Evolutionary conservation across 2,113 vertebrate genomes (phyloP).

Genomic region (Hoplias malabaricus): DNA sequence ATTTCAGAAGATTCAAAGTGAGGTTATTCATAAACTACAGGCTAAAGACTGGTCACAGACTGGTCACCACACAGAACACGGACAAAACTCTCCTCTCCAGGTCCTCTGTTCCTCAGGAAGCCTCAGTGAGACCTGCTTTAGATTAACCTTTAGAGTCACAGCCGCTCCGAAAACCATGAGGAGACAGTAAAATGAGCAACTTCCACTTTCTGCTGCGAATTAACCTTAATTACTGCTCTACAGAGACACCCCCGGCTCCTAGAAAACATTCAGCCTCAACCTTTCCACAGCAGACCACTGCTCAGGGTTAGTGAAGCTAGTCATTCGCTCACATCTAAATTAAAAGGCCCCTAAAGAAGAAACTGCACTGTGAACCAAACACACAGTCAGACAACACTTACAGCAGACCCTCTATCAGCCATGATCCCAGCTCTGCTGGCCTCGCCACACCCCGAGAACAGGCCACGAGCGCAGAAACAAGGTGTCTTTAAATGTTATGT

Average conservation of each 20-base stretch:
- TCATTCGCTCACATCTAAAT: neutral
- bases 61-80: neutral
- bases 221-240: neutral
- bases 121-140: neutral
- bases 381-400: neutral
- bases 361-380: neutral
- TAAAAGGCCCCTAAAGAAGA: neutral
- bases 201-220: slow-evolving; percentile 1
- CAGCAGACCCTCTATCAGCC: neutral
- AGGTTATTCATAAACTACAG: neutral
- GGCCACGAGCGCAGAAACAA: too few species aligned
- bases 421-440: neutral
- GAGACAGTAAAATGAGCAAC: neutral
- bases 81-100: neutral
- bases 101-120: neutral
- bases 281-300: neutral
- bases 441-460: too few species aligned
- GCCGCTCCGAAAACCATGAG: neutral
- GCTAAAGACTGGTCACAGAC: neutral
- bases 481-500: too few species aligned
- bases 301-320: neutral
- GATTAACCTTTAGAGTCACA: neutral
- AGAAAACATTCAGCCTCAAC: neutral
- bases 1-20: neutral
- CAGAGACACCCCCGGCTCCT: neutral